A percentile compares a stretch with the other conserved stretches of the same genome.
These are phyloP conservation scores for Hypomecis atomaria DNA, from an alignment of 2,888 invertebrate species.

Conservation along the genomic window DNA sequence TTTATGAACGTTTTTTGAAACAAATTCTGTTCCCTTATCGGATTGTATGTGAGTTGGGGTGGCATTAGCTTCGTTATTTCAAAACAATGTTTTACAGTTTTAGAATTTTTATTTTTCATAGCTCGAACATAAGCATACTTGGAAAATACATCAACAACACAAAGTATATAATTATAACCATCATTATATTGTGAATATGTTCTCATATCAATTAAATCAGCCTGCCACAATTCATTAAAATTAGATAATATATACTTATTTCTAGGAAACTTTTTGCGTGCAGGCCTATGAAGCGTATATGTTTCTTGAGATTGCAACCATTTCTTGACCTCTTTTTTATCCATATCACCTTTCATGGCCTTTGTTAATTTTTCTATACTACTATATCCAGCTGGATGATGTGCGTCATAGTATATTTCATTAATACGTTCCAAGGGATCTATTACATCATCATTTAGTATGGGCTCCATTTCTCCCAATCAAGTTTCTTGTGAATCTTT, in stretches of 20 bases:
- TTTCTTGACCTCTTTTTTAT: slow-evolving; percentile 36
- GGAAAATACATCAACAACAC: slow-evolving; percentile 44
- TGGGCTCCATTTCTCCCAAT: slow-evolving; percentile 50
- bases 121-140: slow-evolving; percentile 40
- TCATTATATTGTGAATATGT: slow-evolving; percentile 38
- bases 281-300: slow-evolving; percentile 40
- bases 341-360: slow-evolving; percentile 44
- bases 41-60: slow-evolving; percentile 37
- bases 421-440: slow-evolving; percentile 47
- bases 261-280: slow-evolving; percentile 38
- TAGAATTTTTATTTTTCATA: slow-evolving; percentile 38
- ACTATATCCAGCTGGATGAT: slow-evolving; percentile 44
- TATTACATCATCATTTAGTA: slow-evolving; percentile 43
- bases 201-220: slow-evolving; percentile 41
- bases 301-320: slow-evolving; percentile 41
- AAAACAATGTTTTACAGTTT: slow-evolving; percentile 39
- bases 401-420: slow-evolving; percentile 43
- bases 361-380: slow-evolving; percentile 35
- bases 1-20: slow-evolving; percentile 37
- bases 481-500: slow-evolving; percentile 38
- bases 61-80: slow-evolving; percentile 32
- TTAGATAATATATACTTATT: slow-evolving; percentile 44
- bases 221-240: slow-evolving; percentile 44
- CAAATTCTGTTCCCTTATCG: slow-evolving; percentile 43
- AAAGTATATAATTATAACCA: slow-evolving; percentile 39